Percentiles rank a stretch among this genome's conserved stretches.
phyloP scores from a whole-genome alignment of 2,113 vertebrate species.

The Nothoprocta pentlandii region DNA sequence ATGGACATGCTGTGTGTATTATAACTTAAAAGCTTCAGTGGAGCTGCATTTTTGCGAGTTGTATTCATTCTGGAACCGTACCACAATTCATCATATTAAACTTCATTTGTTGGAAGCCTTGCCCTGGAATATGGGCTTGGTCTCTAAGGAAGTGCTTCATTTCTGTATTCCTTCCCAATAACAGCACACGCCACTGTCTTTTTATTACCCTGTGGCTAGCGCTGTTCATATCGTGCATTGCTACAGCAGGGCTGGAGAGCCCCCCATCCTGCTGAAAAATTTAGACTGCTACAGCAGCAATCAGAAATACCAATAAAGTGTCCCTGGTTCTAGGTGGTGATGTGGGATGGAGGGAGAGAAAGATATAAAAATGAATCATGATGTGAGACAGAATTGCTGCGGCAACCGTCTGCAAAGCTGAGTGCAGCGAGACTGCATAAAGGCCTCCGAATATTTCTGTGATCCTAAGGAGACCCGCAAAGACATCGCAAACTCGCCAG shows the following conservation, averaged over 20 bases:
- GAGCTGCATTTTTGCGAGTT: conserved; percentile 70
- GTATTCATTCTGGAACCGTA: conserved; percentile 54
- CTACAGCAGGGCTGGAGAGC: conserved; percentile 76
- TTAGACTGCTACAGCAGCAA: conserved; percentile 82
- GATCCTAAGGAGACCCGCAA: conserved; percentile 75
- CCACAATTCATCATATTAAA: conserved; percentile 81
- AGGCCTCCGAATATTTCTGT: conserved; percentile 75
- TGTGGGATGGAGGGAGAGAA: conserved; percentile 81
- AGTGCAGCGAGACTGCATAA: conserved; percentile 71
- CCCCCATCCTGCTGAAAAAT: conserved; percentile 82
- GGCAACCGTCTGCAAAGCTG: conserved; percentile 80
- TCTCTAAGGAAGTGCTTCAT: conserved; percentile 77
- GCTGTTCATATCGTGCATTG: conserved; percentile 52
- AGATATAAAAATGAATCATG: conserved; percentile 88
- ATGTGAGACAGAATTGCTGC: conserved; percentile 78
- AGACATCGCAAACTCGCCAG: conserved; percentile 67
- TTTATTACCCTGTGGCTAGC: conserved; percentile 77
- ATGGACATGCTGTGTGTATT: conserved; percentile 31
- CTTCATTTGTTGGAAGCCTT: conserved; percentile 80
- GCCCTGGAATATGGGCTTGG: conserved; percentile 74
- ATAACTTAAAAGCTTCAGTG: conserved; percentile 64
- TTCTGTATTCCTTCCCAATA: conserved; percentile 74
- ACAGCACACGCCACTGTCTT: conserved; percentile 59
- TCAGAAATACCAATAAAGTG: conserved; percentile 87
- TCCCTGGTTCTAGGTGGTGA: conserved; percentile 80